Evolutionary conservation across 2,113 vertebrate species (phyloP), one percentile per base, ranked within the genome.

Genomic region (Mesocricetus auratus): DNA sequence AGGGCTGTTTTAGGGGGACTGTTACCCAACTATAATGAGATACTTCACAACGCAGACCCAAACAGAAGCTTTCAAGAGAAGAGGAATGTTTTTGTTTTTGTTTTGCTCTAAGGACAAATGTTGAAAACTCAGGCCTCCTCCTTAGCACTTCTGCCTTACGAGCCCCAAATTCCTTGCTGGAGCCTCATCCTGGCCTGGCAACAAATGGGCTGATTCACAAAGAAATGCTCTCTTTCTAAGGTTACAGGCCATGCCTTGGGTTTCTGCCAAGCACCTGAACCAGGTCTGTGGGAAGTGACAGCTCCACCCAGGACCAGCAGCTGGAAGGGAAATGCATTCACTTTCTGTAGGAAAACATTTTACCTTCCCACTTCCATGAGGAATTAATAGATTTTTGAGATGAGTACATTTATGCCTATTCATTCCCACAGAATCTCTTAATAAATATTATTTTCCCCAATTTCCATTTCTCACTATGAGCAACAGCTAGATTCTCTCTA

Each of bases 381-480:
- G 94, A 96, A 85, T 94, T 19, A 90, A 94, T 0, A 92, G 86
- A n/a, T 69, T 89, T 47, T 56, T 87, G 3, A 6, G 39, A 71
- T 87, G 47, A 93, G 33, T 6, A 47, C 69, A 47, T 19, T 87
- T 87, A 60, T 87, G 47, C 60, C 87, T 94, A 56, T 82, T 92
- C 53, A 58, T 79, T 94, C 69, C n/a, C n/a, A 93, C 0, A 64
- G 5, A 89, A 66, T 71, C 68, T 96, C 36, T 73, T 50, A 95
- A 66, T 36, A 90, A 94, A 92, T 86, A 73, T 50, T 88, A 69
- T 79, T 92, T 94, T 93, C 75, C 56, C 36, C 24, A 73, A 86
- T 94, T 93, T 94, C 45, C 12, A 36, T 75, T 89, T 94, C 78
- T 91, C 45, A 93, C 7, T 3, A 78, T 86, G 9, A 90, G 15